Conservation (phyloP, 2,113 vertebrate genomes). For the Megaceryle torquata region DNA sequence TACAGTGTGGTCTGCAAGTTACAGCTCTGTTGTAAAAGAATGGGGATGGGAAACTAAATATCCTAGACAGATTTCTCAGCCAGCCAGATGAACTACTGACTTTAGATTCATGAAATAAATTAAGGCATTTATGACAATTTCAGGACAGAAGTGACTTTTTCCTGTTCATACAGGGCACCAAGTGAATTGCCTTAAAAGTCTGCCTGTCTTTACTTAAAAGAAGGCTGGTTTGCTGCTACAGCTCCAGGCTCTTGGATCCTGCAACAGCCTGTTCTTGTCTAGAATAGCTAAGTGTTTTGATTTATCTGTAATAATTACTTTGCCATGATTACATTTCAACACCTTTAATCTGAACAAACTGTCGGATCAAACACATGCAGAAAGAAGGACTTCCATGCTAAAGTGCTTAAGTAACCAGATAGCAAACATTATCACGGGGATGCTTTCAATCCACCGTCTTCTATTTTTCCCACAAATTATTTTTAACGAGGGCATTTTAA, state of each 20-base stretch:
- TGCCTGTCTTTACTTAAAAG: neutral
- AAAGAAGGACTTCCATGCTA: neutral
- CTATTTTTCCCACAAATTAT: neutral
- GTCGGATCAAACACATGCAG: neutral
- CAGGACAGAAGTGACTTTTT: neutral
- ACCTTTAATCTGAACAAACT: neutral
- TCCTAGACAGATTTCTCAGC: neutral
- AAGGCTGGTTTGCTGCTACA: neutral
- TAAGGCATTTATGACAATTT: neutral
- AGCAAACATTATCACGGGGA: accelerated
- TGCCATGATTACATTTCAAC: neutral
- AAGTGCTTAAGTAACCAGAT: neutral
- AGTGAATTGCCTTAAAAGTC: accelerated
- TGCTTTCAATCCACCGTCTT: neutral
- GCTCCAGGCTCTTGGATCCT: neutral
- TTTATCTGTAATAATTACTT: neutral
- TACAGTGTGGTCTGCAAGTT: neutral
- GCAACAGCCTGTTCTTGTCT: neutral
- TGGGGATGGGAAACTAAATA: neutral
- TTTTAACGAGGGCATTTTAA: neutral
- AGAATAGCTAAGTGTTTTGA: neutral
- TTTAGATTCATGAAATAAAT: neutral
- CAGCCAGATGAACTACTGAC: neutral
- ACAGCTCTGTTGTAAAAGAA: neutral
- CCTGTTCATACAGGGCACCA: neutral